Conservation (phyloP, 2,113 vertebrate genomes). For the Phalacrocorax carbo region DNA sequence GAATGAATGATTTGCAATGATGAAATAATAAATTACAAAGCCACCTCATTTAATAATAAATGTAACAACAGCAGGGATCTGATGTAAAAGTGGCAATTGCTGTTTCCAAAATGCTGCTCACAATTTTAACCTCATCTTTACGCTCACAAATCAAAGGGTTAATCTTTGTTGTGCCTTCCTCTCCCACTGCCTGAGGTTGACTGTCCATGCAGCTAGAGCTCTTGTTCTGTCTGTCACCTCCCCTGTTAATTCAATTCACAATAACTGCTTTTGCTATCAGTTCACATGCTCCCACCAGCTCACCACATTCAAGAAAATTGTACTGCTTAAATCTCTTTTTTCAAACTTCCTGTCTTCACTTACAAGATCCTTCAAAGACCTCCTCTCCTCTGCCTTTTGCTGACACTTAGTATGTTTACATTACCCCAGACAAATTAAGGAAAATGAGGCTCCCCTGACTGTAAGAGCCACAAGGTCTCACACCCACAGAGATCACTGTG, state of each 20-base stretch:
- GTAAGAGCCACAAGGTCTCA: not conserved
- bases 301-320: not conserved
- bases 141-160: not conserved
- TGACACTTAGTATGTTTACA: not conserved
- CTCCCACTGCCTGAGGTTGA: not conserved
- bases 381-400: not conserved
- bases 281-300: not conserved
- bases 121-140: not conserved
- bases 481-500: not conserved
- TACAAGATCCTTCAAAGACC: not conserved
- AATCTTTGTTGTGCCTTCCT: not conserved
- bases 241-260: not conserved
- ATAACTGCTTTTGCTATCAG: not conserved
- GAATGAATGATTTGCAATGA: not conserved
- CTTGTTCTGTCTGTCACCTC: not conserved
- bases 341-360: not conserved
- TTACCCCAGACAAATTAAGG: not conserved
- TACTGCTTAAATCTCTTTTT: not conserved
- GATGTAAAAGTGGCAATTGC: not conserved
- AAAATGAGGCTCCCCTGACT: fast-evolving
- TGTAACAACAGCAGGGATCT: not conserved
- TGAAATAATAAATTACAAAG: not conserved
- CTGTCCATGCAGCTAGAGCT: not conserved
- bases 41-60: not conserved
- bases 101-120: not conserved